Percentiles rank a stretch among this genome's conserved stretches.
Evolutionary conservation across 2,797 vertebrate species (phyloP).

Genomic region (Hyperoplus lanceolatus): DNA sequence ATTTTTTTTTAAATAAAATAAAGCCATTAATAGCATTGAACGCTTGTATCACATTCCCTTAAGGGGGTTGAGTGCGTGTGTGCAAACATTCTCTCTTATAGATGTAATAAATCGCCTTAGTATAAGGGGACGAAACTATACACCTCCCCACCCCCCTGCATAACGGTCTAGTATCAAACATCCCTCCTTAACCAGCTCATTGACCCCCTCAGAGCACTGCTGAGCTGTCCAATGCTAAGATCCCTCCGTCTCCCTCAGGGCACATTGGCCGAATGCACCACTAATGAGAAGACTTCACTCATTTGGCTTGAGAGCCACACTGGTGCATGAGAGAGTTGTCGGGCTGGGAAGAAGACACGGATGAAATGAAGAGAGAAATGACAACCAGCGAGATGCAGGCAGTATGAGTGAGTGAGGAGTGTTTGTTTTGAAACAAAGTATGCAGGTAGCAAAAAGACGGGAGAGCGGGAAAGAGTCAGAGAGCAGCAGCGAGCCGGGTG

Average conservation of each 20-base stretch:
- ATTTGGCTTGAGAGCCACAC: constrained; percentile 63
- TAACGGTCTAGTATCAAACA: constrained; percentile 69
- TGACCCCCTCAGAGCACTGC: constrained; percentile 74
- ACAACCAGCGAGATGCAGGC: constrained; percentile 16
- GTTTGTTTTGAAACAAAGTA: constrained; percentile 37
- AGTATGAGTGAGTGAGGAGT: constrained; percentile 1
- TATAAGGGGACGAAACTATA: constrained; percentile 28
- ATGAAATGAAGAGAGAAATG: constrained; percentile 20
- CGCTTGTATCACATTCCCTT: background rate
- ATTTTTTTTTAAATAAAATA: constrained; percentile 16
- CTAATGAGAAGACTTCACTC: constrained; percentile 80
- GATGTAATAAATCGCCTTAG: constrained; percentile 29
- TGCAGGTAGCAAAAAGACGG: constrained; percentile 7
- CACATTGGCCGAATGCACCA: constrained; percentile 57
- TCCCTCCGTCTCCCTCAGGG: constrained; percentile 61
- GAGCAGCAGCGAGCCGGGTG: constrained; percentile 53
- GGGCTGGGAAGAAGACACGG: constrained; percentile 31
- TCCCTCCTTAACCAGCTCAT: constrained; percentile 82
- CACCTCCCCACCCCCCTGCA: constrained; percentile 22
- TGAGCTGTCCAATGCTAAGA: constrained; percentile 67
- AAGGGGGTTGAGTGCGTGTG: background rate
- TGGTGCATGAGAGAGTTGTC: constrained; percentile 55
- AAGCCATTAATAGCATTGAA: constrained; percentile 37
- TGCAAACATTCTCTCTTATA: constrained; percentile 18
- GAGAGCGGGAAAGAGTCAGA: constrained; percentile 1